Evolutionary conservation across 2,888 invertebrate species (phyloP), one percentile per base, ranked within the genome.

Genomic region (Panopea generosa): DNA sequence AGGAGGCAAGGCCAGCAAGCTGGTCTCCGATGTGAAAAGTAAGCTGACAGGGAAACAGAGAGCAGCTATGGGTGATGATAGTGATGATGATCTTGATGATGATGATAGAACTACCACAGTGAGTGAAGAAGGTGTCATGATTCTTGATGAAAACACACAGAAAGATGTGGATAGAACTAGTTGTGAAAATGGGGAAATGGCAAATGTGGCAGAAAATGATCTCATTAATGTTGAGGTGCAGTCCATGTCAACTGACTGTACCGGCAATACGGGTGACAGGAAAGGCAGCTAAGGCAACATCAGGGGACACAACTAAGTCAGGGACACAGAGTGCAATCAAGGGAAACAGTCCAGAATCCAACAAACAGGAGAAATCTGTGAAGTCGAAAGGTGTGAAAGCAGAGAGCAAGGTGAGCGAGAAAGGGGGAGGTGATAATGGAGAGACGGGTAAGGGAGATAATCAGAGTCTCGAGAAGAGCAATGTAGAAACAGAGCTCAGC

Each of bases 401-500:
- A 27, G 29, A 29, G 38, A 52, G 56, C 20, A n/a, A 20, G 45
- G 20, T 18, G 20, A 4, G 45, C 16, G 53, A 56, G 40, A n/a
- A 22, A n/a, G 43, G 47, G 18, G 52, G 33, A 57, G 66, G 47
- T 6, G 16, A 56, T 29, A 43, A 20, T 26, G 72, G 60, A 43
- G 56, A 69, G 63, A 55, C 71, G 33, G 66, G 65, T 27, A 66
- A 59, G 33, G 60, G 61, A 9, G 70, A 81, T 24, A 69, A 70
- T 52, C 63, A 71, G 9, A 70, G 75, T 40, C 50, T 62, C 63
- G 27, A 43, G 2, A 77, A 71, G 74, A 79, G 22, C 65, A 57
- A 67, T 14, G 75, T 78, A 14, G 86, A 90, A 40, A 87, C 89
- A 27, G 74, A 85, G 57, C 71, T 89, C 27, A 87, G 84, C 56